Evolutionary conservation across 2,113 vertebrate species (phyloP), one percentile per base, ranked within the genome.

Genomic region (Chunga burmeisteri): DNA sequence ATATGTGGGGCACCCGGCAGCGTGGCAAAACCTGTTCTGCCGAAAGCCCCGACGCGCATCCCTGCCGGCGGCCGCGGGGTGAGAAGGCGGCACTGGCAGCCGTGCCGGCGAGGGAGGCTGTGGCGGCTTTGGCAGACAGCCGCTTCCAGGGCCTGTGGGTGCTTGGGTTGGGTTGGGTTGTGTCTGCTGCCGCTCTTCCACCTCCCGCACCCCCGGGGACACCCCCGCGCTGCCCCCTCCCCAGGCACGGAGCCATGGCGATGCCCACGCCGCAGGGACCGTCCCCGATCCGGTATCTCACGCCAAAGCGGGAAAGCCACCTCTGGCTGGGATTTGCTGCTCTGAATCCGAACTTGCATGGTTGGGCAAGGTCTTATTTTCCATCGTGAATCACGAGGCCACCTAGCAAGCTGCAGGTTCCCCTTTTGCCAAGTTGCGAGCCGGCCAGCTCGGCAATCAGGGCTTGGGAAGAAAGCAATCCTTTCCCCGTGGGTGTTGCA

Each of bases 231-330:
- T 3, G 0, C 16, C 72, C 67, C 49, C 53, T 50, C 8, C 32
- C 1, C 0, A 0, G 65, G 52, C 21, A 0, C 2, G 1, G 66
- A 71, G 87, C 58, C 6, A 1, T 1, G 0, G 77, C 0, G 0
- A 6, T 56, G 80, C 61, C 36, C 2, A 0, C 2, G 1, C n/a
- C 1, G 0, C 3, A 0, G 66, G 32, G 40, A 56, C 22, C 0
- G 1, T 81, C 34, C 46, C 73, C 1, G 4, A n/a, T n/a, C n/a
- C n/a, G n/a, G 8, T 27, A 17, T 36, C 73, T 63, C 23, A 7
- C 2, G 2, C 14, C 6, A 4, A 71, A 63, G 38, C 2, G 0
- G 53, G 71, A 59, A 16, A 30, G 63, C 34, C 61, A 36, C 62
- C 40, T 83, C 52, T 5, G 0, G 68, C 65, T 11, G 18, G 71